Base-by-base conservation (phyloP, 2,888 invertebrate genomes). In the Spatulosminthurus flaviceps region DNA sequence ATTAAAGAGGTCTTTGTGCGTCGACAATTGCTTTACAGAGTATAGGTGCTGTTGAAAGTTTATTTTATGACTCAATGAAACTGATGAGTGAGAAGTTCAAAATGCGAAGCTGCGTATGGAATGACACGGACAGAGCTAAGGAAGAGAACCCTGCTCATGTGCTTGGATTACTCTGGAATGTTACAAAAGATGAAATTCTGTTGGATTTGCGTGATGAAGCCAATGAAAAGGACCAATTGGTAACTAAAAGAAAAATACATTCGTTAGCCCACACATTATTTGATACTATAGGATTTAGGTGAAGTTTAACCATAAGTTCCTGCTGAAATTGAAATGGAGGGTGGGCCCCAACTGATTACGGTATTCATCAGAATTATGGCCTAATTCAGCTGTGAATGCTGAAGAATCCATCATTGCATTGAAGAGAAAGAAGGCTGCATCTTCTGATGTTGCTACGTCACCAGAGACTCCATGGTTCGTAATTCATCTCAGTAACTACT, bases 401-500 rank as follows among this genome's bases (percentile, higher is more conserved):
- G 61, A 79, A 11, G 75, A 75, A 51, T n/a, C 11, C 7, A 60
- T 24, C 4, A 29, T 79, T n/a, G 43, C 43, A 11, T 16, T 22
- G 1, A 75, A 79, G 28, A 76, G 16, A 29, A 76, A 34, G 41
- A 72, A 78, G 60, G 34, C 60, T 11, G 73, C 66, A 1, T 42
- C 66, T 1, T 61, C 24, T 16, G 5, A 64, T 16, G 13, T 60
- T 1, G n/a, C n/a, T n/a, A 42, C 64, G n/a, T 16, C 13, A 1
- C n/a, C 1, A 19, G 42, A 34, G n/a, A 42, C 16, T 2, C 34
- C 22, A 1, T 79, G 79, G 79, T 79, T 77, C 24, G 4, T 29
- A n/a, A 16, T 43, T 21, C 2, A 70, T 2, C 82, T 85, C 78
- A 80, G 83, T 11, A 82, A 79, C 60, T 86, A 84, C 77, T 69